phyloP scores from a whole-genome alignment of 2,888 invertebrate species.

The Alcis repandata region DNA sequence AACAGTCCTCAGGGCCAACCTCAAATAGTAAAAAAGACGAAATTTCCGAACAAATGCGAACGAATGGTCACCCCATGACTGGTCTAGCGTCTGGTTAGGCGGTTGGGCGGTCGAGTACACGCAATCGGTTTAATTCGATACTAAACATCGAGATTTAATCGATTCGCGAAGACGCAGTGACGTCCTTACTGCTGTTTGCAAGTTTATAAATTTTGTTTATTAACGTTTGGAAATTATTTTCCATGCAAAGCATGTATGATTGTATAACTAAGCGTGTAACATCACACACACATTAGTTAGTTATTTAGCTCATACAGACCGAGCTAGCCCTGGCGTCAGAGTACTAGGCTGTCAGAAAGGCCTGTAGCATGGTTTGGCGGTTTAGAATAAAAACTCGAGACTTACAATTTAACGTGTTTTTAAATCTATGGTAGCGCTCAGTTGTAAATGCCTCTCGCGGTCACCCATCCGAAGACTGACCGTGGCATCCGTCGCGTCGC shows the following conservation, averaged over 20 bases:
- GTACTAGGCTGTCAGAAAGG: too few relatives aligned
- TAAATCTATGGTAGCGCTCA: too few relatives aligned
- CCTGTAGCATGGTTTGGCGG: too few relatives aligned
- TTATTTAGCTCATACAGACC: too few relatives aligned
- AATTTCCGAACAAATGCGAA: neutral
- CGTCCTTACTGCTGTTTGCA: slow-evolving; percentile 45
- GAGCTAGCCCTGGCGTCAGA: too few relatives aligned
- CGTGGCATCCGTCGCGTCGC: too few relatives aligned
- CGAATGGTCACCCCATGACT: slow-evolving; percentile 1
- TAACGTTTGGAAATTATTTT: slow-evolving; percentile 16
- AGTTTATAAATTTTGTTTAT: slow-evolving; percentile 41
- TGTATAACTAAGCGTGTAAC: neutral
- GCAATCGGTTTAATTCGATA: slow-evolving; percentile 80
- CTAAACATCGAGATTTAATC: slow-evolving; percentile 77
- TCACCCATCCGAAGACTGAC: too few relatives aligned
- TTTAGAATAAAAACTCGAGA: too few relatives aligned
- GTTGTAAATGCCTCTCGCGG: too few relatives aligned
- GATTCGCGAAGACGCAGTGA: slow-evolving; percentile 56
- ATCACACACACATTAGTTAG: neutral
- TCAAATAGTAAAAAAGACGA: too few relatives aligned
- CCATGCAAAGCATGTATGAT: neutral
- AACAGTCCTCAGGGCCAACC: too few relatives aligned
- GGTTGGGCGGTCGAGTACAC: slow-evolving; percentile 49
- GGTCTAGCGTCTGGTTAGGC: slow-evolving; percentile 4
- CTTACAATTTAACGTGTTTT: too few relatives aligned